Base-by-base conservation (phyloP, 2,797 vertebrate species). In the Bucorvus abyssinicus region DNA sequence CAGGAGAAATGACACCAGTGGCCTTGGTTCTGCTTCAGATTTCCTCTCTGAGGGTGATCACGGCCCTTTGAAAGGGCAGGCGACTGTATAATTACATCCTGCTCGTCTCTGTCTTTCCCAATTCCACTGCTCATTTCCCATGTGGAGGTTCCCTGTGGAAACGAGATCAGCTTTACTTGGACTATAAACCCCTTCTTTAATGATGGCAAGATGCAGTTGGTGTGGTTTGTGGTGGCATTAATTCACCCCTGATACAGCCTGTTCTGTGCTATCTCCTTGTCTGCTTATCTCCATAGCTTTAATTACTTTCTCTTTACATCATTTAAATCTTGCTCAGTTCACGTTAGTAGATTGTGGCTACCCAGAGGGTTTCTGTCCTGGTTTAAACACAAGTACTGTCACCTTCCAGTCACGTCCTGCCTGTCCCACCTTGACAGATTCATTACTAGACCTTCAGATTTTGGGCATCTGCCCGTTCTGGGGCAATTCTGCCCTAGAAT, bases 391-490 rank as follows among this genome's bases (percentile, higher is more conserved):
- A 60, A 15, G 9, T 42, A 2, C 50, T 44, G 80, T 61, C 75
- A 6, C 10, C 26, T 71, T 50, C 40, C 22, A 10, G 32, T 4
- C 3, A 0, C 23, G 64, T 71, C 26, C 53, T 22, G 0, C 68
- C 45, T 17, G 2, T 16, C 63, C 50, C 87, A 30, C 56, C 79
- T 6, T 32, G 38, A 22, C 61, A 57, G 61, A 7, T 6, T 32
- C 19, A 16, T 11, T 34, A 26, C 27, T 12, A 53, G 38, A 23
- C 38, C 60, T 70, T 32, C 45, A 14, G 55, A 1, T 49, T 32
- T 32, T 60, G 30, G 36, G 61, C 42, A 2, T 14, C 24, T 30
- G 63, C 29, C 7, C 5, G 14, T 36, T 49, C 49, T 56, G 70
- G 47, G 36, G 55, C 2, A 15, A 19, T 32, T 40, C 40, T 47